A percentile compares a stretch with the other conserved stretches of the same genome.
phyloP scores from a whole-genome alignment of 2,113 vertebrate genomes.

The Labrus mixtus region DNA sequence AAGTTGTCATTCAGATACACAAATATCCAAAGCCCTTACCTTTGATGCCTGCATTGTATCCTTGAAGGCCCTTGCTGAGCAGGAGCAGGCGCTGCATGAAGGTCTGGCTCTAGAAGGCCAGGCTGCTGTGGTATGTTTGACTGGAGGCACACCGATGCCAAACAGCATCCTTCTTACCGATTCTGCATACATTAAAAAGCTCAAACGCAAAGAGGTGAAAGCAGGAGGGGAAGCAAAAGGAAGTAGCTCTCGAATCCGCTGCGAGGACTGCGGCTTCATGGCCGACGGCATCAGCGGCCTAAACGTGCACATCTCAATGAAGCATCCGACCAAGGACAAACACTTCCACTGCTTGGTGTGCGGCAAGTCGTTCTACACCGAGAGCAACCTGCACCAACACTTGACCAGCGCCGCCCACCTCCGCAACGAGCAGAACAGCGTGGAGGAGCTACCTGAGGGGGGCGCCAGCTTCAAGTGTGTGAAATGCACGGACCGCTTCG shows the following conservation, averaged over 20 bases:
- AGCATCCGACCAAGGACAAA: constrained; percentile 96
- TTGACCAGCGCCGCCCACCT: constrained; percentile 93
- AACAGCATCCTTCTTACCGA: constrained; percentile 43
- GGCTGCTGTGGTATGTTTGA: constrained; percentile 58
- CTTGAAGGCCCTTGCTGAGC: constrained; percentile 85
- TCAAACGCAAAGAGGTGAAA: constrained; percentile 68
- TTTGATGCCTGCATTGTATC: constrained; percentile 94
- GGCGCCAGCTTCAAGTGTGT: constrained; percentile 95
- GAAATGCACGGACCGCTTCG: constrained; percentile 94
- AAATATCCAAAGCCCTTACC: constrained; percentile 65
- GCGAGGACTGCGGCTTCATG: constrained; percentile 97
- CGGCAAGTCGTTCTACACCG: constrained; percentile 97
- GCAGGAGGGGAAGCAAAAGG: constrained; percentile 50
- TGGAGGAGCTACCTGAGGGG: constrained; percentile 94
- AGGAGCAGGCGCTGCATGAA: constrained; percentile 73
- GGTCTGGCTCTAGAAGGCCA: constrained; percentile 67
- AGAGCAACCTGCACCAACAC: constrained; percentile 98
- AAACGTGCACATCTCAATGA: constrained; percentile 99
- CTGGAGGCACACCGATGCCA: constrained; percentile 54
- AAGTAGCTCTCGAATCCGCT: constrained; percentile 87
- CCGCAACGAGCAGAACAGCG: constrained; percentile 93
- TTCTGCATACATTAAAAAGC: constrained; percentile 60
- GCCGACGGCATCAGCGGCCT: constrained; percentile 96
- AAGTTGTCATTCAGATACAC: constrained; percentile 53
- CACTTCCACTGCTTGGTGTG: constrained; percentile 97